Evolutionary conservation across 2,888 invertebrate species (phyloP), one percentile per base, ranked within the genome.

Genomic region (Cloeon dipterum): DNA sequence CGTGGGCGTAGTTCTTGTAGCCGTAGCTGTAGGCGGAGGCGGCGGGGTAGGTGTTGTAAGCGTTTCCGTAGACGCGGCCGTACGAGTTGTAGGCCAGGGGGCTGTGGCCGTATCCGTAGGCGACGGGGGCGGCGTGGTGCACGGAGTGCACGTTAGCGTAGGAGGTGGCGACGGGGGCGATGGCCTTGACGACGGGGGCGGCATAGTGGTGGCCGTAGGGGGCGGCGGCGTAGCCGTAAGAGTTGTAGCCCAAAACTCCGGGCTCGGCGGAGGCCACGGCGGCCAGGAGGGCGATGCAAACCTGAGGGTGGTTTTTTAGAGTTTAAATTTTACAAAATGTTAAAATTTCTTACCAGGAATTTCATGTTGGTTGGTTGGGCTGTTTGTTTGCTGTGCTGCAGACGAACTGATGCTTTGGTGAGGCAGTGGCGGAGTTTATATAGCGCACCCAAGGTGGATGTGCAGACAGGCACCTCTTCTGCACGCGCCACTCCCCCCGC

Each of bases 261-360:
- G 32, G 33, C 29, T 32, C 38, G 17, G 34, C 25, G 34, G 20
- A 32, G 25, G 34, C 34, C 25, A 26, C 36, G 26, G 34, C 34
- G 32, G 33, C 38, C 18, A 38, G 38, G 10, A 38, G 19, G 13
- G 34, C 26, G 20, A 38, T 10, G 34, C 23, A 21, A 20, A 38
- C 25, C 38, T 38, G n/a, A n/a, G 14, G 5, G 18, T 2, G 21
- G 7, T 13, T 38, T 26, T 20, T 23, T n/a, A 23, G 23, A 8
- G 23, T 8, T 8, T 8, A 8, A n/a, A n/a, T n/a, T n/a, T n/a
- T n/a, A n/a, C n/a, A n/a, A n/a, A n/a, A n/a, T n/a, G n/a, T n/a
- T n/a, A n/a, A n/a, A n/a, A n/a, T n/a, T n/a, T n/a, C 37, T 37
- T 37, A 37, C 37, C 37, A 37, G 32, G 37, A 37, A 32, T 32